phyloP scores from a whole-genome alignment of 1,140 invertebrate species.

The Sipha flava region DNA sequence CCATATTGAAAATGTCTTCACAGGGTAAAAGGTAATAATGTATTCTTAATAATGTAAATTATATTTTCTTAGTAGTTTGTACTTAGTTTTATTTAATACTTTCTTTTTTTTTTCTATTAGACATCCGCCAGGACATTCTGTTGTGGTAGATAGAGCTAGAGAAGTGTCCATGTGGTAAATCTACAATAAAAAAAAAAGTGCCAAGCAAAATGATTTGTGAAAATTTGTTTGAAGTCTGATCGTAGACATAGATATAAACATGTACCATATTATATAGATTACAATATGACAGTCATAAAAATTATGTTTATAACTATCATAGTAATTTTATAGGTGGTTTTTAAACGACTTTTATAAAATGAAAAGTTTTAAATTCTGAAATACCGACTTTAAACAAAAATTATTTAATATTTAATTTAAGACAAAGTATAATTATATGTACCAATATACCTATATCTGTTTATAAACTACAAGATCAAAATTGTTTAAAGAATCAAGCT shows the following conservation, averaged over 20 bases:
- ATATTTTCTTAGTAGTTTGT: not conserved
- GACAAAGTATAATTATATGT: no score
- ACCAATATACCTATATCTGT: no score
- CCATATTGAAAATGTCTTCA: constrained; percentile 15
- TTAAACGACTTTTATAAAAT: not conserved
- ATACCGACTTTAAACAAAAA: not conserved
- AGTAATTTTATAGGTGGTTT: not conserved
- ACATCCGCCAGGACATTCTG: not conserved
- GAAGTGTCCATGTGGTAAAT: constrained; percentile 34
- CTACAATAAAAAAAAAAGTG: not conserved
- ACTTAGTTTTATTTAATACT: not conserved
- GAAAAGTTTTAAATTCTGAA: not conserved
- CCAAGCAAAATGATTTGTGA: constrained; percentile 30
- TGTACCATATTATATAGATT: not conserved
- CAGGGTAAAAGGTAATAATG: not conserved
- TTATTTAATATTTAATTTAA: not conserved
- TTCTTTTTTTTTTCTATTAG: not conserved
- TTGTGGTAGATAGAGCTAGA: constrained; percentile 22
- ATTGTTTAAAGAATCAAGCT: not conserved
- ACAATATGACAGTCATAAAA: not conserved
- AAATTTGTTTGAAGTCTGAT: constrained; percentile 20
- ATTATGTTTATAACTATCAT: not conserved
- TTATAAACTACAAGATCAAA: not conserved
- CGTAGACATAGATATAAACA: not conserved
- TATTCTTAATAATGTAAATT: no score